Conservation (phyloP, 37 sponge, comb jelly and placozoan genomes). For the Theonella swinhoei region DNA sequence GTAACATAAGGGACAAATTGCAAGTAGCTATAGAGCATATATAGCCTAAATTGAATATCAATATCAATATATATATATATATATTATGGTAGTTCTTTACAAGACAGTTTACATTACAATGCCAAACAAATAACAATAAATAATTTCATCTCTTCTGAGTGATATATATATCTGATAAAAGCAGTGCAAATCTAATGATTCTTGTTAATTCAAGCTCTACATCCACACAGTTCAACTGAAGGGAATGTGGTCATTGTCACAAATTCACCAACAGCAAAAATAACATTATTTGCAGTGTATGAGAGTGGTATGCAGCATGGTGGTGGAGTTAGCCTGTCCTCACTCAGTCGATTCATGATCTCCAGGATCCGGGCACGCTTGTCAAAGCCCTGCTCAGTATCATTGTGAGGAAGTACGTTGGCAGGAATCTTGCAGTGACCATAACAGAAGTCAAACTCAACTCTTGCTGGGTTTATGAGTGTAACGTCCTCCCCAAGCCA, state of each 20-base stretch:
- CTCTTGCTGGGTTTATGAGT: neutral
- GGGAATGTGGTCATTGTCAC: neutral
- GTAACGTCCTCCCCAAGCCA: neutral
- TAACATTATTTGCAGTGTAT: neutral
- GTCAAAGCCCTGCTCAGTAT: neutral
- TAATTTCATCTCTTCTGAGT: no score
- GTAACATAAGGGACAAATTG: no score
- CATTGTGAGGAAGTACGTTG: neutral
- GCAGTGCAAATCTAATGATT: no score
- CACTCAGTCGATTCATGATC: neutral
- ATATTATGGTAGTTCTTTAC: no score
- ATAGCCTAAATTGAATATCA: no score
- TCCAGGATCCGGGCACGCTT: neutral
- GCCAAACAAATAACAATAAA: no score
- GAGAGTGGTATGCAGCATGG: constrained; percentile 31
- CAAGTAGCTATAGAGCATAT: no score
- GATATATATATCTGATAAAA: no score
- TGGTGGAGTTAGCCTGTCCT: neutral
- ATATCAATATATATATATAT: no score
- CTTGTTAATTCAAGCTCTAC: neutral
- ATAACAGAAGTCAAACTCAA: constrained; percentile 23
- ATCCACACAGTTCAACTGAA: neutral
- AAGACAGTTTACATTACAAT: no score
- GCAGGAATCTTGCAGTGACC: constrained; percentile 20
- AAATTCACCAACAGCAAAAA: neutral